phyloP scores from a whole-genome alignment of 2,797 vertebrate genomes.

The Crenuchus spilurus region DNA sequence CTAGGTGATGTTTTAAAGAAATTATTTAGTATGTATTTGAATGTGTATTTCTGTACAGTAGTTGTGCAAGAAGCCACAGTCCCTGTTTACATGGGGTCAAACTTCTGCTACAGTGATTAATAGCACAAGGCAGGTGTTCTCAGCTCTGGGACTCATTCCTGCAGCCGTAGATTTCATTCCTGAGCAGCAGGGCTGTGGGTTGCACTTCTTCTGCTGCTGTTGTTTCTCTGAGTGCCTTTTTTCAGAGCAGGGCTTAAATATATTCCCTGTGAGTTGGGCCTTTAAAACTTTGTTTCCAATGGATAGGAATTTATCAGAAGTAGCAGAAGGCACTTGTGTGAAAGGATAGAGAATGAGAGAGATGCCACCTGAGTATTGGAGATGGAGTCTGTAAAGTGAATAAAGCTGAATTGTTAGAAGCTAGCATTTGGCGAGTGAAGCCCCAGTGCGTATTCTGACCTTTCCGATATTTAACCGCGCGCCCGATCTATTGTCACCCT shows the following conservation, averaged over 20 bases:
- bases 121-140: constrained; percentile 15
- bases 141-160: constrained; percentile 20
- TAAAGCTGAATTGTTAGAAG: constrained; percentile 73
- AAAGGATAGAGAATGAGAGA: neutral
- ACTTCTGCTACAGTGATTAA: constrained; percentile 17
- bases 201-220: constrained; percentile 76
- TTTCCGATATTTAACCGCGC: constrained; percentile 79
- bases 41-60: neutral
- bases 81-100: constrained; percentile 1
- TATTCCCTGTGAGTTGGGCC: constrained; percentile 74
- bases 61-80: neutral
- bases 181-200: constrained; percentile 72
- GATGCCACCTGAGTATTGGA: constrained; percentile 72
- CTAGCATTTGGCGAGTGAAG: constrained; percentile 76
- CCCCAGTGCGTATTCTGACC: constrained; percentile 77
- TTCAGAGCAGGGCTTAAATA: constrained; percentile 59
- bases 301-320: constrained; percentile 36
- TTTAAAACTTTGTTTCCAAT: constrained; percentile 64
- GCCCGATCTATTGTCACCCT: constrained; percentile 75
- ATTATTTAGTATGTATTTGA: constrained; percentile 14
- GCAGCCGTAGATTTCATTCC: constrained; percentile 53
- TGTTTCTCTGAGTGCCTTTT: constrained; percentile 78
- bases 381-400: constrained; percentile 67
- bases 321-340: constrained; percentile 5
- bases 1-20: neutral